Conservation (phyloP, 2,113 vertebrate species). For the Trichechus manatus region DNA sequence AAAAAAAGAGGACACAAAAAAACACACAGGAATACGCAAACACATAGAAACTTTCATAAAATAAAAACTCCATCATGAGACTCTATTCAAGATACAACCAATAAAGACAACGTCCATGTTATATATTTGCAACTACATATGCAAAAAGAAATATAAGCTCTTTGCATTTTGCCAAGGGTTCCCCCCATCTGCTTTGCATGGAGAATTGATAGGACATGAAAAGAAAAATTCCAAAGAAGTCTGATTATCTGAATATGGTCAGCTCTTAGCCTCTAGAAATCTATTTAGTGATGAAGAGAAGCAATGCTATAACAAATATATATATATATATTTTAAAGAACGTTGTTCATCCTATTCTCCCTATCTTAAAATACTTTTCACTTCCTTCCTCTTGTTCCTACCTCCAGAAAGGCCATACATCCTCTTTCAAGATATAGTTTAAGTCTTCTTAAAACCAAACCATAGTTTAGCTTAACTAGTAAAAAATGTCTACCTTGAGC, state of each 20-base stretch:
- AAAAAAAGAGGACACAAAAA: background rate
- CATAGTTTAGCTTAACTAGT: no score
- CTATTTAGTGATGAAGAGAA: background rate
- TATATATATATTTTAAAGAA: background rate
- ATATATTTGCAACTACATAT: background rate
- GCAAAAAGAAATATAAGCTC: background rate
- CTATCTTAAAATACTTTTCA: background rate
- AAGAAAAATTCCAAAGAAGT: conserved; percentile 20
- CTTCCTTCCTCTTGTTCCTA: background rate
- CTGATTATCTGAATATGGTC: conserved; percentile 5
- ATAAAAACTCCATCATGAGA: background rate
- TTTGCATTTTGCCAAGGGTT: background rate
- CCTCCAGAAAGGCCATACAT: background rate
- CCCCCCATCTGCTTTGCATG: background rate
- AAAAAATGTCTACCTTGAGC: no score
- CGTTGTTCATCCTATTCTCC: background rate
- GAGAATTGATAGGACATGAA: background rate
- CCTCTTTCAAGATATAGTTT: background rate
- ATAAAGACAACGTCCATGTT: background rate
- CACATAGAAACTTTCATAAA: conserved; percentile 1
- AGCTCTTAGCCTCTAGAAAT: background rate
- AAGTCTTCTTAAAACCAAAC: no score
- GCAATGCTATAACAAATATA: background rate
- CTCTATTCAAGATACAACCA: background rate
- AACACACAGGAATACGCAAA: background rate